Evolutionary conservation across 2,888 invertebrate species (phyloP), one percentile per base, ranked within the genome.

Genomic region (Helleia helle): DNA sequence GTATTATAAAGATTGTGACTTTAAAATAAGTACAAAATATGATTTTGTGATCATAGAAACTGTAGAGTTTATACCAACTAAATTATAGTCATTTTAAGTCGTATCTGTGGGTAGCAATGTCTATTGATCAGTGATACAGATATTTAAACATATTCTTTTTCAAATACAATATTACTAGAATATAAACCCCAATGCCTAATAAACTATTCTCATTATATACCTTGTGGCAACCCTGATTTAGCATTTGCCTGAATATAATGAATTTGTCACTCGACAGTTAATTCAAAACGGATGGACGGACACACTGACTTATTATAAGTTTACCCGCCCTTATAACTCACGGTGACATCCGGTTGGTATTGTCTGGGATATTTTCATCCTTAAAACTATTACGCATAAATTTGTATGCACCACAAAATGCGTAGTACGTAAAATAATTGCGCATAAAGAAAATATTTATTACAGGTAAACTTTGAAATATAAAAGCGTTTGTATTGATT

Each of bases 201-300:
- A n/a, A n/a, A n/a, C n/a, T n/a, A n/a, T n/a, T n/a, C n/a, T n/a
- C 5, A n/a, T n/a, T 4, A 28, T 8, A n/a, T 18, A n/a, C n/a
- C n/a, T n/a, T n/a, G n/a, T n/a, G 55, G 40, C 62, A 68, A 38
- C 66, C 70, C 65, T 65, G 58, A 48, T 41, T 40, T 54, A n/a
- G n/a, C 53, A 65, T 64, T 42, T 46, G 48, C 57, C 55, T 67
- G 67, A 67, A 71, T 65, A 66, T 65, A 59, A 64, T 60, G 56
- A 66, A 63, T 67, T 65, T 71, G 72, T 69, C 69, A 65, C 53
- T 67, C 64, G 46, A 13, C 67, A 48, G 55, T 56, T 65, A 58
- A 65, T 71, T 70, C 51, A 42, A 45, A 42, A 47, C 58, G 54
- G 59, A 65, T 61, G 55, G 57, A 60, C 50, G 50, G 51, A 47